Base-by-base conservation (phyloP, 53 echinoderm and acorn worm species). In the Echinarachnius parma region DNA sequence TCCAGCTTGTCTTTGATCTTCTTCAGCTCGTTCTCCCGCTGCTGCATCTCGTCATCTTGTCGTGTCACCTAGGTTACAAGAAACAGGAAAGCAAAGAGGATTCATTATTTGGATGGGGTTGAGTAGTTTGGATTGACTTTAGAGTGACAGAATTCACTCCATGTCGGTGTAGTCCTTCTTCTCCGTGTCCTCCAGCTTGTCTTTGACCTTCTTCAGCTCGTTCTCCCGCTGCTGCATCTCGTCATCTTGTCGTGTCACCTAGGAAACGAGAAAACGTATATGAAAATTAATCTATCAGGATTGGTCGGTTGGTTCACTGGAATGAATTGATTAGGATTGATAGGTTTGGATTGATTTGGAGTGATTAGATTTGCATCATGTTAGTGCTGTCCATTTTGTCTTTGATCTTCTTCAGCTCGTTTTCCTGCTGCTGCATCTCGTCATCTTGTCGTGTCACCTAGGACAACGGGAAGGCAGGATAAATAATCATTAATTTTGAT, bases 381-480 rank as follows among this genome's bases (percentile, higher is more conserved):
- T n/a, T n/a, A n/a, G 26, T 75, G 33, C 32, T 84, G 25, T 79
- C 84, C 82, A 64, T 65, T 62, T 83, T 82, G 34, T 86, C 80
- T 48, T 60, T 72, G 7, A 54, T 60, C 62, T 89, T 93, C 44
- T 74, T 54, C 31, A 93, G 75, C 62, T 93, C 84, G 22, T 96
- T 91, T 28, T 96, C 96, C 28, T 78, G 84, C 35, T 79, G 78
- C 34, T 87, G 91, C 82, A 96, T 80, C 53, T 87, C 91, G 4
- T 91, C 96, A 9, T 96, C 96, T 78, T 90, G 90, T 15, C 96
- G 84, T 21, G 91, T 87, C 19, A 96, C 96, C 74, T 72, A 19
- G 46, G 9, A 2, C 48, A 35, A 21, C 7, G 30, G 45, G 46
- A 27, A 21, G 31, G 15, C 4, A 19, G 50, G 50, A 18, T 4